A percentile compares a stretch with the other conserved stretches of the same genome.
These are phyloP conservation scores for Trinorchestia longiramus DNA, from an alignment of 1,140 invertebrate genomes.

Conservation along the genomic window DNA sequence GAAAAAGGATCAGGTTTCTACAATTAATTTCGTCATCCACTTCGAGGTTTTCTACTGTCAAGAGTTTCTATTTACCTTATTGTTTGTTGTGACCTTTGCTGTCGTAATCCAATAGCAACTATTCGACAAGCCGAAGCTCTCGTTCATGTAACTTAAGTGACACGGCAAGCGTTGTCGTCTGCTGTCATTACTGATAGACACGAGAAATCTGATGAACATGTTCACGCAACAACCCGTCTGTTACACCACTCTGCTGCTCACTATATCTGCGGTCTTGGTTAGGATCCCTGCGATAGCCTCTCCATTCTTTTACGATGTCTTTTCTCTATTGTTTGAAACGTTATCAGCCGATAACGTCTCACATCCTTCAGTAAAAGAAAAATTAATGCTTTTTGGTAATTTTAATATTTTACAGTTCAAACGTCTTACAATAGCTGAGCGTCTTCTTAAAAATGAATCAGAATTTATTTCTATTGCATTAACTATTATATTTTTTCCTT, in stretches of 20 bases:
- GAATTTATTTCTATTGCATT: not conserved
- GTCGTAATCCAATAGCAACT: not conserved
- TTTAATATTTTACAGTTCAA: not conserved
- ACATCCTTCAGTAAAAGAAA: not conserved
- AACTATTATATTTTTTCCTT: not conserved
- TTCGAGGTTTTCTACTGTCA: not conserved
- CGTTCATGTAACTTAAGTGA: not conserved
- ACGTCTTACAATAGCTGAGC: not conserved
- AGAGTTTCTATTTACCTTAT: not conserved
- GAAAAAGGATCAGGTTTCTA: not conserved
- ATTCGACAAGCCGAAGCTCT: not conserved
- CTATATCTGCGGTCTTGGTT: not conserved
- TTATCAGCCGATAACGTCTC: not conserved
- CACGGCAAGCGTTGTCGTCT: not conserved
- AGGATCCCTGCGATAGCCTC: not conserved
- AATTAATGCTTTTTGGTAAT: not conserved
- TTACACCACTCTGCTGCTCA: not conserved
- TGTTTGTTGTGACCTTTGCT: not conserved
- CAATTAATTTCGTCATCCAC: not conserved
- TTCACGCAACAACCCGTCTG: not conserved
- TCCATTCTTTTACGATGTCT: not conserved
- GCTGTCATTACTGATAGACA: not conserved
- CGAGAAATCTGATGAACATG: not conserved
- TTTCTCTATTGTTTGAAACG: not conserved
- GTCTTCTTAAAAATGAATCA: not conserved